Evolutionary conservation across 2,113 vertebrate species (phyloP).

Genomic region (Pseudorhombus dupliciocellatus): DNA sequence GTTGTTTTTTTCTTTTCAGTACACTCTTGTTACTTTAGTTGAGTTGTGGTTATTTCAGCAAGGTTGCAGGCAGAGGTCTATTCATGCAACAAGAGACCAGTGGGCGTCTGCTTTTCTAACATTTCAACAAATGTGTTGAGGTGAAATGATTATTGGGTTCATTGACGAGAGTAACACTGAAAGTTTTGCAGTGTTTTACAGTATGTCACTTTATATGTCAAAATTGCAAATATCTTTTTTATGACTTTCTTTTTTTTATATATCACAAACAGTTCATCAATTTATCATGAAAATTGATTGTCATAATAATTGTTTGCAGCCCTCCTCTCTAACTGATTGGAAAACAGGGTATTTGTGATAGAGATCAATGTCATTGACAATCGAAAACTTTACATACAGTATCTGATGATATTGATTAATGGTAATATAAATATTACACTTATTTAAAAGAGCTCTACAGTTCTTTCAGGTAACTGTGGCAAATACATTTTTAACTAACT

Average conservation of each 20-base stretch:
- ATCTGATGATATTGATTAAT: conserved; percentile 15
- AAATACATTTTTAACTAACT: conserved; percentile 11
- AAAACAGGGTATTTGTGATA: neutral
- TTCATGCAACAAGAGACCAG: neutral
- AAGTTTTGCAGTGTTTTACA: neutral
- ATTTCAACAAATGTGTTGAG: neutral
- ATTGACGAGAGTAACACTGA: too few relatives aligned
- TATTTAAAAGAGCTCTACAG: neutral
- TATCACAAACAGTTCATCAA: neutral
- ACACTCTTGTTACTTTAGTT: neutral
- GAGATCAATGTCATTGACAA: neutral
- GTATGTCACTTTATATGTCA: neutral
- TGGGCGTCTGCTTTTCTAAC: neutral
- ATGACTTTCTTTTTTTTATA: conserved; percentile 6
- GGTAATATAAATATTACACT: conserved; percentile 6
- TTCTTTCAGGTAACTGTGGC: neutral
- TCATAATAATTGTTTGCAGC: neutral
- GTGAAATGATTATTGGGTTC: neutral
- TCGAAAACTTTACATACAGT: conserved; percentile 27
- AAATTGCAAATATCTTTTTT: neutral
- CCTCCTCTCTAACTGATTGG: neutral
- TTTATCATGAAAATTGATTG: neutral
- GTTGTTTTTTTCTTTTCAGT: conserved; percentile 5
- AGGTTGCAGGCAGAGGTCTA: neutral
- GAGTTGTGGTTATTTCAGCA: neutral